These are phyloP conservation scores for Magallana ariakensis DNA, from an alignment of 1,140 invertebrate genomes.

Conservation along the genomic window DNA sequence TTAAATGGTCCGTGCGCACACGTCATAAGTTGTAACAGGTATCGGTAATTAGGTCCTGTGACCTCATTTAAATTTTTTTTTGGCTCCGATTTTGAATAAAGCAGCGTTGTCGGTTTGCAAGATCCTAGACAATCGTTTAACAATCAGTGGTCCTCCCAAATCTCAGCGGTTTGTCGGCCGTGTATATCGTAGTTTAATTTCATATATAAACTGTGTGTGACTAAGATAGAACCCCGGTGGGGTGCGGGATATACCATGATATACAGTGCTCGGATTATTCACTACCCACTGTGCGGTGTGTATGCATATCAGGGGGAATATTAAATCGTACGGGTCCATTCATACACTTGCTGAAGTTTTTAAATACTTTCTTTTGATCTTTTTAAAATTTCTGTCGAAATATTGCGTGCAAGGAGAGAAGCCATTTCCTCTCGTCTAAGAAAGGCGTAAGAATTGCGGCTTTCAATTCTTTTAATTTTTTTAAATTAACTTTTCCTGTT, in stretches of 20 bases:
- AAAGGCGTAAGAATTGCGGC: background rate
- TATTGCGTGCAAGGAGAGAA: background rate
- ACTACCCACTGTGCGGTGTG: background rate
- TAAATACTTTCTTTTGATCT: constrained; percentile 8
- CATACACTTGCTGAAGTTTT: constrained; percentile 11
- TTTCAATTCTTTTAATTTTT: background rate
- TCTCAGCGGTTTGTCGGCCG: constrained; percentile 3
- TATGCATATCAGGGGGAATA: background rate
- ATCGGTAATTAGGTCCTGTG: constrained; percentile 20
- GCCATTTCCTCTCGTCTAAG: background rate
- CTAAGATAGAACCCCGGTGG: background rate
- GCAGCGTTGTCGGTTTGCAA: background rate
- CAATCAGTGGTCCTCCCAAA: background rate
- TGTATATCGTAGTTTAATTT: constrained; percentile 11
- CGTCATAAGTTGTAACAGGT: constrained; percentile 26
- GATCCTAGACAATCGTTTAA: background rate
- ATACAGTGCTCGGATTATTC: background rate
- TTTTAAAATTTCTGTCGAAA: background rate
- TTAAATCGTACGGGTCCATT: background rate
- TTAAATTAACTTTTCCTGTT: constrained; percentile 25
- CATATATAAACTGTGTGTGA: constrained; percentile 12
- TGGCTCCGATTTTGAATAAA: constrained; percentile 20
- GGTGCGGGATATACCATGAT: background rate
- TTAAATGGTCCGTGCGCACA: constrained; percentile 10
- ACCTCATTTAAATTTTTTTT: constrained; percentile 31